Conservation (phyloP, 1,140 invertebrate genomes). For the Rhynchophorus ferrugineus region DNA sequence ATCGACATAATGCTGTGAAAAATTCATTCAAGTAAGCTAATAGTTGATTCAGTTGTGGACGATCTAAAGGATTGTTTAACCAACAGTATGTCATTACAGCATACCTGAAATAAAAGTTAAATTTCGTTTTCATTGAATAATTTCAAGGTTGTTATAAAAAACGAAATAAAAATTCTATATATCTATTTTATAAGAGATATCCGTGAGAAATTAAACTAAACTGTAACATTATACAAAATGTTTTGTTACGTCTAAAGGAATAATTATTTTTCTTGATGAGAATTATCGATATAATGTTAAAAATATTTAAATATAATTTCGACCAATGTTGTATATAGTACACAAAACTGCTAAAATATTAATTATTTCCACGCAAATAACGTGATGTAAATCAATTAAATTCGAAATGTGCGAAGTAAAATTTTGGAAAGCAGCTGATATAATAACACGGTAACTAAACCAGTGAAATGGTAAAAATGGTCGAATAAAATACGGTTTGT, state of each 20-base stretch:
- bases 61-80: constrained; percentile 77
- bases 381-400: not conserved
- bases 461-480: not conserved
- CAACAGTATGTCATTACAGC: constrained; percentile 91
- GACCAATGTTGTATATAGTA: too few species aligned
- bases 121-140: not conserved
- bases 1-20: constrained; percentile 40
- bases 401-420: not conserved
- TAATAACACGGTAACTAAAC: not conserved
- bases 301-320: too few species aligned
- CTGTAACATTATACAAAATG: not conserved
- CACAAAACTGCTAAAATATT: not conserved
- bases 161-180: not conserved
- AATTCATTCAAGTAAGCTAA: constrained; percentile 78
- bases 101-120: constrained; percentile 54
- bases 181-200: not conserved
- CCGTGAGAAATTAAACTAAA: not conserved
- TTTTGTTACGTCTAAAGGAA: too few species aligned
- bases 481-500: not conserved
- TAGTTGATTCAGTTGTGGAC: constrained; percentile 80
- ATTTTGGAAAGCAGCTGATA: not conserved
- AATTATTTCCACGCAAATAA: not conserved
- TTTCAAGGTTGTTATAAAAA: not conserved
- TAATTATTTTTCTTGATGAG: too few species aligned
- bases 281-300: too few species aligned